These are phyloP conservation scores for Lycophotia porphyrea DNA, from an alignment of 2,888 invertebrate genomes.

Conservation along the genomic window DNA sequence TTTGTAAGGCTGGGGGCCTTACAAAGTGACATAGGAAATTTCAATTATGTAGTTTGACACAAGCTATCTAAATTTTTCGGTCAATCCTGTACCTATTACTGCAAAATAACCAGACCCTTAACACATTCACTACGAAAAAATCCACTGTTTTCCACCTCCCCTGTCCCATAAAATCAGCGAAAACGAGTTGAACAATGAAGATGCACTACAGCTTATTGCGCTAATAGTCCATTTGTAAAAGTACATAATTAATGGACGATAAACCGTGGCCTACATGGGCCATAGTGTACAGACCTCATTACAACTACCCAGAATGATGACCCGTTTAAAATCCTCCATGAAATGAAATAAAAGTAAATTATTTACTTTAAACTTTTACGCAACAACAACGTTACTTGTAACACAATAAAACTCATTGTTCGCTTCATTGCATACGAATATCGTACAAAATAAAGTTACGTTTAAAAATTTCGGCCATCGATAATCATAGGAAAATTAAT, in stretches of 20 bases:
- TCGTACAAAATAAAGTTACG: conserved; percentile 53
- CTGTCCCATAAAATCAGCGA: neutral
- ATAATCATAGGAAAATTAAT: conserved; percentile 73
- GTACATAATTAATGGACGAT: conserved; percentile 36
- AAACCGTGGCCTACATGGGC: conserved; percentile 17
- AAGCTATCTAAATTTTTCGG: too few species aligned
- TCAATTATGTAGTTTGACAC: too few species aligned
- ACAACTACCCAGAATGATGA: conserved; percentile 24
- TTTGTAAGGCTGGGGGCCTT: too few species aligned
- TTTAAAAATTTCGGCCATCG: conserved; percentile 64
- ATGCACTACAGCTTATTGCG: conserved; percentile 13
- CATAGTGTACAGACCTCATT: conserved; percentile 16
- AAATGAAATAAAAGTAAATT: conserved; percentile 43
- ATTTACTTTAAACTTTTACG: conserved; percentile 32
- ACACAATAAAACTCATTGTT: conserved; percentile 60
- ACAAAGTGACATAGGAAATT: too few species aligned
- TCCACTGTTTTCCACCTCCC: neutral
- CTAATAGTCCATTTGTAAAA: conserved; percentile 27
- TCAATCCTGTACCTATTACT: too few species aligned
- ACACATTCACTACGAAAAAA: neutral
- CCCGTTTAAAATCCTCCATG: conserved; percentile 18
- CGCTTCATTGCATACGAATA: conserved; percentile 47
- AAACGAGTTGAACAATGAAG: conserved; percentile 8
- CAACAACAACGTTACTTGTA: conserved; percentile 46
- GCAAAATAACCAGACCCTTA: too few species aligned